These are phyloP conservation scores for Plebejus argus DNA, from an alignment of 2,888 invertebrate genomes.

Conservation along the genomic window DNA sequence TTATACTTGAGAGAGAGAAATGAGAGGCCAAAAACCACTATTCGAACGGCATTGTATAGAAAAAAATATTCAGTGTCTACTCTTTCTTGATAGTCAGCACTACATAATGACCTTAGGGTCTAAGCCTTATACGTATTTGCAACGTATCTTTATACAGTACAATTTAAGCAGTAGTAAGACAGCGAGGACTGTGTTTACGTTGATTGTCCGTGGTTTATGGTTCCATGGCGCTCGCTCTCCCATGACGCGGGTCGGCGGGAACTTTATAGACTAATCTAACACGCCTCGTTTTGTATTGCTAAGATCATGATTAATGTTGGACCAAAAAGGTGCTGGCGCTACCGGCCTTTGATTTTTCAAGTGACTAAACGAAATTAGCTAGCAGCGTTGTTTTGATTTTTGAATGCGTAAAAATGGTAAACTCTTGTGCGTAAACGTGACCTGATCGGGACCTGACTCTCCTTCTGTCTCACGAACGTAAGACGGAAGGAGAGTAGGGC, in stretches of 20 bases:
- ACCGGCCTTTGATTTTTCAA: background rate
- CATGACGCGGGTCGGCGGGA: constrained; percentile 77
- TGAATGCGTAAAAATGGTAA: too few relatives aligned
- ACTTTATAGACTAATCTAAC: constrained; percentile 37
- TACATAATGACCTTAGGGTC: too few relatives aligned
- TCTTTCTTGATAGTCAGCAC: too few relatives aligned
- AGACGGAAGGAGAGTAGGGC: too few relatives aligned
- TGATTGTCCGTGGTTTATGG: constrained; percentile 71
- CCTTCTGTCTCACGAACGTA: too few relatives aligned
- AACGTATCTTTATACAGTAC: background rate
- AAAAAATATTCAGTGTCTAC: too few relatives aligned
- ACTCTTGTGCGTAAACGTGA: too few relatives aligned
- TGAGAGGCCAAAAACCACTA: too few relatives aligned
- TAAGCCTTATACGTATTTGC: too few relatives aligned
- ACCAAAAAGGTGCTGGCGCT: background rate
- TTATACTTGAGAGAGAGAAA: too few relatives aligned
- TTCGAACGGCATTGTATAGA: too few relatives aligned
- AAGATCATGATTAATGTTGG: background rate
- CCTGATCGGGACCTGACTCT: too few relatives aligned
- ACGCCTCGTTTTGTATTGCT: constrained; percentile 14
- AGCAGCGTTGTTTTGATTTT: background rate
- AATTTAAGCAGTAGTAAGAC: background rate
- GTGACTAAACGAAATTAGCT: background rate
- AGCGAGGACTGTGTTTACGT: constrained; percentile 40
- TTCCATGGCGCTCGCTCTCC: constrained; percentile 67